A percentile compares a stretch with the other conserved stretches of the same genome.
These are phyloP conservation scores for Macaca mulatta DNA, from an alignment of 2,113 vertebrate species.

Conservation along the genomic window DNA sequence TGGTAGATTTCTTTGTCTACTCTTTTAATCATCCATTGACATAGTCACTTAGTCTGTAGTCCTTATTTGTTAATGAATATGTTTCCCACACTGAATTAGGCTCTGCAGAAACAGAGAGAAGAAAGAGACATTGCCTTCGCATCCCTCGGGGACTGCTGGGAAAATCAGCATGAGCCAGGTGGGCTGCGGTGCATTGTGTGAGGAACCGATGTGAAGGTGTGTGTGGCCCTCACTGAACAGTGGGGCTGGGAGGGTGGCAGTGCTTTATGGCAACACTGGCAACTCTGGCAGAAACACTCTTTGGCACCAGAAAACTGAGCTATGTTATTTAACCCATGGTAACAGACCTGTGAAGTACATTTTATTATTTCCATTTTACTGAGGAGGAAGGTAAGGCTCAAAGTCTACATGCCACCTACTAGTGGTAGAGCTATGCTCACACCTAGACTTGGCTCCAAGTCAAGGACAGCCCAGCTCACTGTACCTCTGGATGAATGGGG, in stretches of 20 bases:
- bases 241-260: accelerated
- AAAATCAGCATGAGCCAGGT: no score
- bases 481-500: not conserved
- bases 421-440: not conserved
- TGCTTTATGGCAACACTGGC: not conserved
- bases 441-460: not conserved
- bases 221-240: not conserved
- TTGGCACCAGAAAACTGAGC: not conserved
- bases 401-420: accelerated
- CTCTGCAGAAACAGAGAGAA: not conserved
- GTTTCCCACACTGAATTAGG: not conserved
- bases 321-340: no score
- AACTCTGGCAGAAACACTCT: accelerated
- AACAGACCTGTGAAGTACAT: accelerated
- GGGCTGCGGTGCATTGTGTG: accelerated
- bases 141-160: not conserved
- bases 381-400: not conserved
- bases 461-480: not conserved
- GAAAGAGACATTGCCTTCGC: not conserved
- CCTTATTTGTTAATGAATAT: not conserved
- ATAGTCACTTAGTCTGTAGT: conserved; percentile 49
- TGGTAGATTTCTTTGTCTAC: not conserved
- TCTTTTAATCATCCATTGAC: conserved; percentile 59
- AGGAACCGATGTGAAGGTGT: accelerated
- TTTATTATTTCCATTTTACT: not conserved